phyloP scores from a whole-genome alignment of 2,113 vertebrate genomes.

The Gymnarchus niloticus region DNA sequence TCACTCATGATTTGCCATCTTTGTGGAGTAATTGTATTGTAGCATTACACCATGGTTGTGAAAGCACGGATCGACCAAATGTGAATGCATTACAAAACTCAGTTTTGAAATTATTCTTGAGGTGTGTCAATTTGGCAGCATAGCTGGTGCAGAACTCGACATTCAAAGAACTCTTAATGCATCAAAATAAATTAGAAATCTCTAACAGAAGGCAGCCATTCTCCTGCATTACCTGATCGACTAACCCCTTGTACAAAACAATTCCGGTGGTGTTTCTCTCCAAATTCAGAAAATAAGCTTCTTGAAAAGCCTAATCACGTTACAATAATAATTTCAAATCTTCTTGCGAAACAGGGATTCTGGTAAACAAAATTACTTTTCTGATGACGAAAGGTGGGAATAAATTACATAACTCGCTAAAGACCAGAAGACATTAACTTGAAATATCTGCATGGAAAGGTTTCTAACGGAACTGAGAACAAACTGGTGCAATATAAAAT shows the following conservation, averaged over 20 bases:
- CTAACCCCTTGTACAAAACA: neutral
- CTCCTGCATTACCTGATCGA: neutral
- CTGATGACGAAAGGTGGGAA: neutral
- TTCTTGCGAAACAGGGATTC: neutral
- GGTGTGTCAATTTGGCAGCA: neutral
- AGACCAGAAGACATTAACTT: neutral
- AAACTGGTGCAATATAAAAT: neutral
- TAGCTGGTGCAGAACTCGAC: neutral
- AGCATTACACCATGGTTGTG: neutral
- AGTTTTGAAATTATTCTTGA: neutral
- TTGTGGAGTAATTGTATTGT: neutral
- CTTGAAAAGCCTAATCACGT: conserved; percentile 10
- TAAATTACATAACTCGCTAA: neutral
- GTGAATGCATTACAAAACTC: neutral
- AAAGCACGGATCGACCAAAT: neutral
- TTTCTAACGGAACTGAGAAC: too few relatives aligned
- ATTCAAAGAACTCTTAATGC: neutral
- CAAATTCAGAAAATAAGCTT: neutral
- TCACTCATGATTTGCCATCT: neutral
- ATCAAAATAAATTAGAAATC: neutral
- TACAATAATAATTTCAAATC: neutral
- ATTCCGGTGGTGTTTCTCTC: too few relatives aligned
- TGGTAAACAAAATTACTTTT: neutral
- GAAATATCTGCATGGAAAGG: neutral
- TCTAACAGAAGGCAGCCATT: neutral